A percentile compares a stretch with the other conserved stretches of the same genome.
These are phyloP conservation scores for Eupithecia tripunctaria DNA, from an alignment of 2,888 invertebrate species.

Conservation along the genomic window DNA sequence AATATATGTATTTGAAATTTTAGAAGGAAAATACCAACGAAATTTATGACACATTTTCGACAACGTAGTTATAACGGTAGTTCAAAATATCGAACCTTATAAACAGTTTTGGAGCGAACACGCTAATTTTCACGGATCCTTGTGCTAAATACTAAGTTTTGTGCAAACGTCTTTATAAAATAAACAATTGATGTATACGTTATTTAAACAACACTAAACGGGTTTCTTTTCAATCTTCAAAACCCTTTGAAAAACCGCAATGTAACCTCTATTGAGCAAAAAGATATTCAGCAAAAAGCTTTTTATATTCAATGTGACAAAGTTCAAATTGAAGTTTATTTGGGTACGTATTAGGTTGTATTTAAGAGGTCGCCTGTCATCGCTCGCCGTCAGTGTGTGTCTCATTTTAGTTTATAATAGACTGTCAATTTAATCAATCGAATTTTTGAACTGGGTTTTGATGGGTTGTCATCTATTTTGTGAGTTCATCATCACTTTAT, in stretches of 20 bases:
- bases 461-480: neutral
- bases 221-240: neutral
- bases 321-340: neutral
- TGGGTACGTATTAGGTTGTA: neutral
- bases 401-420: conserved; percentile 6
- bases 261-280: neutral
- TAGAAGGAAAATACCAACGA: neutral
- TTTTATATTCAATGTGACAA: neutral
- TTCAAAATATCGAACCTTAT: neutral
- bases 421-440: conserved; percentile 43
- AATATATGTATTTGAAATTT: too few relatives aligned
- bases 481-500: neutral
- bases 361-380: conserved; percentile 4
- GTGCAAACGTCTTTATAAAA: neutral
- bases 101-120: neutral
- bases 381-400: neutral
- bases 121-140: conserved; percentile 7
- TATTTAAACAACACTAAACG: neutral
- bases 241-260: neutral
- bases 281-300: neutral
- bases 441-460: conserved; percentile 6
- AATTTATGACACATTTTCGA: neutral
- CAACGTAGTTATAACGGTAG: neutral
- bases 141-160: neutral
- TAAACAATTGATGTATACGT: conserved; percentile 1